phyloP scores from a whole-genome alignment of 2,888 invertebrate species.

The Xestoiulus laeticollis region DNA sequence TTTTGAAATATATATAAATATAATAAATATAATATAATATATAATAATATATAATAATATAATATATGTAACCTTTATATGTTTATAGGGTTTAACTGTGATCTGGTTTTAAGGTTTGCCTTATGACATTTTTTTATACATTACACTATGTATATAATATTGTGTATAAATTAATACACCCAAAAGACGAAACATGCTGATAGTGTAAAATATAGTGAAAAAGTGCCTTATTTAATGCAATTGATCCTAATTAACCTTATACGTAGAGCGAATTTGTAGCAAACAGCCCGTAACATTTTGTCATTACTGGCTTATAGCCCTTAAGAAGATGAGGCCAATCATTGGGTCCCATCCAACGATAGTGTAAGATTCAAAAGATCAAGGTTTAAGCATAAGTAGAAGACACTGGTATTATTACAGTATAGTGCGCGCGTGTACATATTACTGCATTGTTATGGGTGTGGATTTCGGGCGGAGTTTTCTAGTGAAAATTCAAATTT shows the following conservation, averaged over 20 bases:
- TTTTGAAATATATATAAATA: too few species aligned
- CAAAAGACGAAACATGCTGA: too few species aligned
- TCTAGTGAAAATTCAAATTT: neutral
- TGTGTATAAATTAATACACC: too few species aligned
- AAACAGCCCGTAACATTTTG: neutral
- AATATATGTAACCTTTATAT: too few species aligned
- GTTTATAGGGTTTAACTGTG: too few species aligned
- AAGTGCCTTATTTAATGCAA: neutral
- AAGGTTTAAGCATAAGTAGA: neutral
- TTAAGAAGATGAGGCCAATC: neutral
- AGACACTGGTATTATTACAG: neutral
- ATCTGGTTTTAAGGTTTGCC: too few species aligned
- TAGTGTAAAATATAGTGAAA: too few species aligned
- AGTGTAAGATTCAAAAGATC: neutral
- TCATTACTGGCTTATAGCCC: neutral
- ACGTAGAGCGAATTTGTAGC: neutral
- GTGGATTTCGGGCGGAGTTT: neutral
- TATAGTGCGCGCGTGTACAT: neutral
- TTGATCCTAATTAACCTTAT: neutral
- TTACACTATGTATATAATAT: too few species aligned
- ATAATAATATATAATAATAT: too few species aligned
- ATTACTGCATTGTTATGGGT: neutral
- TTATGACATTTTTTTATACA: too few species aligned
- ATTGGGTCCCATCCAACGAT: neutral
- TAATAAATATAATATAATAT: too few species aligned